Percentiles rank a stretch among this genome's conserved stretches.
These are phyloP conservation scores for Dynastes hyllus DNA, from an alignment of 2,888 invertebrate species.

Conservation along the genomic window DNA sequence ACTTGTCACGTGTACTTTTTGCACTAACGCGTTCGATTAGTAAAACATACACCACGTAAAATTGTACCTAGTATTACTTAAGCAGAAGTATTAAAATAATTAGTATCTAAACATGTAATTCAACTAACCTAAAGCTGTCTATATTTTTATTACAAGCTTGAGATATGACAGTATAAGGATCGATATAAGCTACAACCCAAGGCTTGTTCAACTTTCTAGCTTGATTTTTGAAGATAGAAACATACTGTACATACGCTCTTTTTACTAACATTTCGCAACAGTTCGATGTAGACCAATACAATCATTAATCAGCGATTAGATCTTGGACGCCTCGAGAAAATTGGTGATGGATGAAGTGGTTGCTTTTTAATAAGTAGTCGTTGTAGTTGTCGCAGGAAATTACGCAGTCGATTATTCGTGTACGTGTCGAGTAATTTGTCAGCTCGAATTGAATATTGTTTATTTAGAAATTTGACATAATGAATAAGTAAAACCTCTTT, in stretches of 20 bases:
- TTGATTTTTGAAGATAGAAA: no score
- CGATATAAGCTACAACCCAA: neutral
- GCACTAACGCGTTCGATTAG: no score
- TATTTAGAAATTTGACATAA: conserved; percentile 38
- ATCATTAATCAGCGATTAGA: conserved; percentile 45
- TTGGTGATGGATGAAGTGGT: conserved; percentile 41
- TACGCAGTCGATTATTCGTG: conserved; percentile 46
- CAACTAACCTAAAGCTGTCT: no score
- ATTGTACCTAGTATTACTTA: no score
- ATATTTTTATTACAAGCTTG: no score
- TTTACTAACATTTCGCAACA: conserved; percentile 32
- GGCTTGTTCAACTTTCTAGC: no score
- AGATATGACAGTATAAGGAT: neutral
- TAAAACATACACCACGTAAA: no score
- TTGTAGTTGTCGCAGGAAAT: conserved; percentile 39
- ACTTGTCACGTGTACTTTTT: no score
- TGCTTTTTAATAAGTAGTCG: conserved; percentile 45
- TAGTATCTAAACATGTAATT: no score
- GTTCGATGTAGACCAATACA: conserved; percentile 5
- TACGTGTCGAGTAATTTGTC: conserved; percentile 46
- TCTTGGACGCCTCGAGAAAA: conserved; percentile 42
- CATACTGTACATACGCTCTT: neutral
- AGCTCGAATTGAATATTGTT: conserved; percentile 31
- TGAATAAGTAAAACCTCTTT: conserved; percentile 29
- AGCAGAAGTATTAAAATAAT: no score